Percentiles rank a stretch among this genome's conserved stretches.
Conservation (phyloP, 2,797 vertebrate genomes). For the Myotis vivesi region DNA sequence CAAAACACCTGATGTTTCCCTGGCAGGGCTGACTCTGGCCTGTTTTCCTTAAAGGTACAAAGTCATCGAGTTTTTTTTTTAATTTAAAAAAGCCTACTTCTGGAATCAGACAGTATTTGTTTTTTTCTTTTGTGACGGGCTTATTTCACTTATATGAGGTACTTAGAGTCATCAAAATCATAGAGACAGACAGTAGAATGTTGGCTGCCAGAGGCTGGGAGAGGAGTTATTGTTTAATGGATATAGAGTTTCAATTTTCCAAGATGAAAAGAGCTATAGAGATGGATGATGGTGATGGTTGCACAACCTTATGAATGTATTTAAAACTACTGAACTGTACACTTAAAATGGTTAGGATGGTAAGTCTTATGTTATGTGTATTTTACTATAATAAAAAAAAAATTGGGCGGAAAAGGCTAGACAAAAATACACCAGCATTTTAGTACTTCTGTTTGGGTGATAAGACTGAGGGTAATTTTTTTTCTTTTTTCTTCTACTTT, state of each 20-base stretch:
- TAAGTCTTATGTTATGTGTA: not conserved
- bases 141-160: not conserved
- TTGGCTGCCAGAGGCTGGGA: not conserved
- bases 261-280: not conserved
- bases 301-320: not conserved
- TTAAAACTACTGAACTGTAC: not conserved
- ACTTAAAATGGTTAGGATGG: not conserved
- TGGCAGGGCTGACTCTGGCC: not conserved
- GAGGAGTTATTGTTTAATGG: not conserved
- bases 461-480: not conserved
- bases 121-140: not conserved
- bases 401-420: accelerated
- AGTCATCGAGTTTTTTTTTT: not conserved
- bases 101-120: not conserved
- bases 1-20: not conserved
- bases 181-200: not conserved
- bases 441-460: not conserved
- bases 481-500: not conserved
- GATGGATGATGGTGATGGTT: not conserved
- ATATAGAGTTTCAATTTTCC: not conserved
- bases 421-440: not conserved
- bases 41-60: not conserved
- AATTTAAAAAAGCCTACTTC: not conserved
- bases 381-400: not conserved
- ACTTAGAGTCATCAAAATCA: not conserved